Conservation (phyloP, 1,140 invertebrate species). For the Stratiolaelaps scimitus region DNA sequence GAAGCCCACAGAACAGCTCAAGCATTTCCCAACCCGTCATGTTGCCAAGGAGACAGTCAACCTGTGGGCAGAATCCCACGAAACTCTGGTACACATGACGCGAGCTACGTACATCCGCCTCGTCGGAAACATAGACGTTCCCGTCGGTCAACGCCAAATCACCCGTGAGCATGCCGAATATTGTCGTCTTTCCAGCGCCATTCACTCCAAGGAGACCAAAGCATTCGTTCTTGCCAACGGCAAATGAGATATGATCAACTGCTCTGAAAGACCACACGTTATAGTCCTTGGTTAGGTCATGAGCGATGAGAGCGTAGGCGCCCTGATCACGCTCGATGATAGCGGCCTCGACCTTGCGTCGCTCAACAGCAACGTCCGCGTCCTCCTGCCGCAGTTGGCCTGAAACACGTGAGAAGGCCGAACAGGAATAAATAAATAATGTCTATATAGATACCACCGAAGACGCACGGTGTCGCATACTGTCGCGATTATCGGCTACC, state of each 20-base stretch:
- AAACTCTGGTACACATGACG: slow-evolving; percentile 33
- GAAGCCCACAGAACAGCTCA: slow-evolving; percentile 56
- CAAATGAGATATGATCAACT: slow-evolving; percentile 53
- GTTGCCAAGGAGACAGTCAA: slow-evolving; percentile 63
- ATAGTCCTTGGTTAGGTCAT: slow-evolving; percentile 43
- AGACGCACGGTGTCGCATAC: too few relatives aligned
- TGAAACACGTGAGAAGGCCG: too few relatives aligned
- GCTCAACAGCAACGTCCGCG: slow-evolving; percentile 44
- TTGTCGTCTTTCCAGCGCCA: slow-evolving; percentile 46
- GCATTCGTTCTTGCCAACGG: slow-evolving; percentile 44
- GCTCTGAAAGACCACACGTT: slow-evolving; percentile 29
- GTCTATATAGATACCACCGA: too few relatives aligned
- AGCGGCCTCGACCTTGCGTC: slow-evolving; percentile 36
- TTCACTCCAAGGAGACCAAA: slow-evolving; percentile 42
- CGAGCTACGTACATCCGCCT: slow-evolving; percentile 23
- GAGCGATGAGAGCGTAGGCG: slow-evolving; percentile 40
- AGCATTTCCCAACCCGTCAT: slow-evolving; percentile 66
- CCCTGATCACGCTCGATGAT: slow-evolving; percentile 38
- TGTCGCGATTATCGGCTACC: too few relatives aligned
- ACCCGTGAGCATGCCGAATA: slow-evolving; percentile 40
- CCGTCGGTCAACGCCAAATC: slow-evolving; percentile 40
- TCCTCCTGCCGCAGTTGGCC: too few relatives aligned
- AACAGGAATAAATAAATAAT: too few relatives aligned
- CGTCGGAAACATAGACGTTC: slow-evolving; percentile 34
- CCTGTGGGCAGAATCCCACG: slow-evolving; percentile 50